These are phyloP conservation scores for Sicus ferrugineus DNA, from an alignment of 2,888 invertebrate species.

Conservation along the genomic window DNA sequence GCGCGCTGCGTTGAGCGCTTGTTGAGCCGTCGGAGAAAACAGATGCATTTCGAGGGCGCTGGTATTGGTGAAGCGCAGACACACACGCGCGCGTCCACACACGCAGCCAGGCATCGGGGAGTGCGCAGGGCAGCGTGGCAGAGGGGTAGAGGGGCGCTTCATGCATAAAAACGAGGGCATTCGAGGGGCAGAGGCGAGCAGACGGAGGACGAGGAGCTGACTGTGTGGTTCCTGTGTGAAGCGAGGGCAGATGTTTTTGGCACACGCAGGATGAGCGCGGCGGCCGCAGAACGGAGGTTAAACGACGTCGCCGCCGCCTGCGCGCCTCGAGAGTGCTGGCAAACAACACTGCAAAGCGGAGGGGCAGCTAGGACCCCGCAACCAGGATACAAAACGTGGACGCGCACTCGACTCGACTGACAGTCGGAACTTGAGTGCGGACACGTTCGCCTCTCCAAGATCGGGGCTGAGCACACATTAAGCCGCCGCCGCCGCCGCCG, in stretches of 20 bases:
- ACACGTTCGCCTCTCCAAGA: constrained; percentile 24
- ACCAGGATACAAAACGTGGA: background rate
- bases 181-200: background rate
- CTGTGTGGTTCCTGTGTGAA: constrained; percentile 42
- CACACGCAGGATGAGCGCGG: constrained; percentile 39
- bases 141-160: too few species aligned
- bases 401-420: background rate
- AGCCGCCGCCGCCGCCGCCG: constrained; percentile 4
- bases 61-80: constrained; percentile 3
- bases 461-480: constrained; percentile 8
- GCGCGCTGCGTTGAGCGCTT: constrained; percentile 35
- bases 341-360: constrained; percentile 14
- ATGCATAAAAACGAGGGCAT: too few species aligned
- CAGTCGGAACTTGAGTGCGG: constrained; percentile 6
- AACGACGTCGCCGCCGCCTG: background rate
- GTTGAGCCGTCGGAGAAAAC: constrained; percentile 34
- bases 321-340: constrained; percentile 16
- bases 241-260: constrained; percentile 45
- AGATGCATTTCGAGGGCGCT: constrained; percentile 37
- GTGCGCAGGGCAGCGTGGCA: background rate
- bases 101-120: background rate
- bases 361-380: constrained; percentile 11
- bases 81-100: background rate
- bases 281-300: constrained; percentile 6
- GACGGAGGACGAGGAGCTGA: constrained; percentile 38